A percentile compares a stretch with the other conserved stretches of the same genome.
Conservation (phyloP, 2,797 vertebrate genomes). For the Cryptoprocta ferox region DNA sequence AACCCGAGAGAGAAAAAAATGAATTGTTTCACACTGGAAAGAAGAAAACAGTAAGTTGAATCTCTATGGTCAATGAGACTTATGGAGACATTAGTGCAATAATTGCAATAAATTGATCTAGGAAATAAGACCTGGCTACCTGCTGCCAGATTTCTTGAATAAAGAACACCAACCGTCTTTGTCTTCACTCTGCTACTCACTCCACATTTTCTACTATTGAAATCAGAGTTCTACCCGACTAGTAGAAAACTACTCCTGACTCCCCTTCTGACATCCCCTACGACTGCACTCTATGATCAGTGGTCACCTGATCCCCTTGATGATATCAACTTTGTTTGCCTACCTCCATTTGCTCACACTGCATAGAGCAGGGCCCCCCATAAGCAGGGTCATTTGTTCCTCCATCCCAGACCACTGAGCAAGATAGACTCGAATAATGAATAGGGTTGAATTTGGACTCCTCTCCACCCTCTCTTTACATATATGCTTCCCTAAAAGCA, state of each 20-base stretch:
- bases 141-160: background rate
- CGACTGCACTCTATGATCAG: background rate
- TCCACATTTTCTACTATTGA: background rate
- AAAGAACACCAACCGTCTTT: background rate
- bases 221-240: background rate
- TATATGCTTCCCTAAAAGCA: background rate
- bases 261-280: background rate
- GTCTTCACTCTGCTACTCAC: background rate
- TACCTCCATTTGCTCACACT: background rate
- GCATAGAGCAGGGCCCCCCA: accelerated
- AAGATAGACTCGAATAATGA: background rate
- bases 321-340: background rate
- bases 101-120: background rate
- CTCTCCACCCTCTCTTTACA: accelerated
- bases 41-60: background rate
- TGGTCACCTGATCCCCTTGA: accelerated
- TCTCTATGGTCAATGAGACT: background rate
- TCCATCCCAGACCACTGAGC: background rate
- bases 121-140: background rate
- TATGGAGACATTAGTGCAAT: no score
- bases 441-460: background rate
- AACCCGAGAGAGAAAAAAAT: background rate
- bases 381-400: accelerated
- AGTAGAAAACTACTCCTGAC: background rate
- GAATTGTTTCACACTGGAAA: background rate